Percentiles rank a stretch among this genome's conserved stretches.
Evolutionary conservation across 2,797 vertebrate species (phyloP).

Genomic region (Paedocypris micromegethes): DNA sequence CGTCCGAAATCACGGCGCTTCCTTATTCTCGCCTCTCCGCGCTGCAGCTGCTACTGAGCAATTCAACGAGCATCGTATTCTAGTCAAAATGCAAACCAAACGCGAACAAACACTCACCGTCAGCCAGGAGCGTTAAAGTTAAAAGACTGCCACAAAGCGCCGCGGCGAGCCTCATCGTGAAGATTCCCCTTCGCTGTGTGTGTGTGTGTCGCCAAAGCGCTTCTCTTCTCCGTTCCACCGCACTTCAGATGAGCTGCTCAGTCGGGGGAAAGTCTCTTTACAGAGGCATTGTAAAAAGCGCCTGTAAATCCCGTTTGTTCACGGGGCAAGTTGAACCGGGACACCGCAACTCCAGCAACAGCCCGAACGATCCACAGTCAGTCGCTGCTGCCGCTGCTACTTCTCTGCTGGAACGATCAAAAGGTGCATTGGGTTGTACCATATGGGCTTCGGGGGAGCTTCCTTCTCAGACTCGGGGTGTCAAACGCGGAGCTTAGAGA

Average conservation of each 20-base stretch:
- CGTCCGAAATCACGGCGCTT: no score
- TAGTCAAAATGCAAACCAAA: neutral
- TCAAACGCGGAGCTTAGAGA: neutral
- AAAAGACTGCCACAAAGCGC: conserved; percentile 63
- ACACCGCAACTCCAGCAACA: conserved; percentile 9
- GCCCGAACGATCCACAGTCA: conserved; percentile 13
- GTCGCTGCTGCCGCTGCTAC: conserved; percentile 35
- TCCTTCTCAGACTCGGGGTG: neutral
- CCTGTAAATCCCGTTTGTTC: conserved; percentile 42
- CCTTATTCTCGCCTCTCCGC: no score
- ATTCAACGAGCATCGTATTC: neutral
- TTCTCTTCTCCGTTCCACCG: conserved; percentile 41
- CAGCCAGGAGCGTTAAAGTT: conserved; percentile 62
- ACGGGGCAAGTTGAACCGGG: conserved; percentile 9
- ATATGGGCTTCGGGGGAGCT: conserved; percentile 40
- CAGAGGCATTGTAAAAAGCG: conserved; percentile 56
- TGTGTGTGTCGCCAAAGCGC: conserved; percentile 36
- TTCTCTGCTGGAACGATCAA: conserved; percentile 53
- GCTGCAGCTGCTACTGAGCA: no score
- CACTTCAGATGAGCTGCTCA: conserved; percentile 35
- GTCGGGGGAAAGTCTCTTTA: conserved; percentile 46
- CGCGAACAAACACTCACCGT: conserved; percentile 61
- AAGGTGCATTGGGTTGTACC: conserved; percentile 67
- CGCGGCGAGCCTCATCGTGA: conserved; percentile 62
- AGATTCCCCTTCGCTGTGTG: conserved; percentile 44